phyloP scores from a whole-genome alignment of 2,113 vertebrate species.

The Pycnonotus jocosus region DNA sequence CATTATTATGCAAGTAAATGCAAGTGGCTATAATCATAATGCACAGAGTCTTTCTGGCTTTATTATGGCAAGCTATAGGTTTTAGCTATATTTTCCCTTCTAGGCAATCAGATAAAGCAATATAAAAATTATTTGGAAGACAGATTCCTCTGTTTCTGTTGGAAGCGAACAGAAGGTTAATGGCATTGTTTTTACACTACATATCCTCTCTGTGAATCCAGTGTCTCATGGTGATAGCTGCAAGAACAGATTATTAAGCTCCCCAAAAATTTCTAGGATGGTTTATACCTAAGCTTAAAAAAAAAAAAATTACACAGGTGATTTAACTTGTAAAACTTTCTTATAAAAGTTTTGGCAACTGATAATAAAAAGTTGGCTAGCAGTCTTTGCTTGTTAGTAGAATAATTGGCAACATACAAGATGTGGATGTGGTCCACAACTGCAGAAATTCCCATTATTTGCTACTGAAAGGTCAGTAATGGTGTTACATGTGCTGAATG shows the following conservation, averaged over 20 bases:
- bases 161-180: not conserved
- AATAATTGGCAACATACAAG: not conserved
- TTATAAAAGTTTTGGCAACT: not conserved
- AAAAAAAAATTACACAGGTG: not conserved
- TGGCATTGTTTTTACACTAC: not conserved
- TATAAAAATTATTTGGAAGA: not conserved
- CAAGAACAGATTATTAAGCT: not conserved
- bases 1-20: not conserved
- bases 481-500: not conserved
- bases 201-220: not conserved
- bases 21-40: not conserved
- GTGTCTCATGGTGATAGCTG: accelerated
- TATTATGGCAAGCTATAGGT: not conserved
- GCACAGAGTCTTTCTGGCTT: not conserved
- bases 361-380: not conserved
- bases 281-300: not conserved
- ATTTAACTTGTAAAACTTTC: not conserved
- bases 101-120: not conserved
- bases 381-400: not conserved
- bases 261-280: not conserved
- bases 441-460: not conserved
- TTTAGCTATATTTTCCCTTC: not conserved
- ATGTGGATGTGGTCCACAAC: not conserved
- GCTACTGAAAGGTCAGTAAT: not conserved
- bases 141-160: not conserved